Base-by-base conservation (phyloP, 2,797 vertebrate species). In the Staurois parvus region DNA sequence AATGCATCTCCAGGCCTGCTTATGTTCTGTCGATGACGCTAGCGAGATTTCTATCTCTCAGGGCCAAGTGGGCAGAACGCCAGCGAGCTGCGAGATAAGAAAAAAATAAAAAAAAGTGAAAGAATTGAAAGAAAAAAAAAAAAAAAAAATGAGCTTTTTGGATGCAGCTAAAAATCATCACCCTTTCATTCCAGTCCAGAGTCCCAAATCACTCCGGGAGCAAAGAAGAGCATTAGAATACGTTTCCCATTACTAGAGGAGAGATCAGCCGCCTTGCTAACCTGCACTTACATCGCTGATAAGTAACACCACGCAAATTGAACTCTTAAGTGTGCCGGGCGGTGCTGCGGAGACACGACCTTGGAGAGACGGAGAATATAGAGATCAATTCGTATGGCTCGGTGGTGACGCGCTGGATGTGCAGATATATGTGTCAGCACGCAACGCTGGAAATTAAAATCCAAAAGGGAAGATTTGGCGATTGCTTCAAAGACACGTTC, bases 301-400 rank as follows among this genome's bases (percentile, higher is more conserved):
- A 79, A 90, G 87, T 85, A 92, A 83, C 29, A 87, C 83, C 76
- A 82, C 80, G 89, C 88, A 92, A 91, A 92, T 91, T 90, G 90
- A 90, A 88, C 86, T 83, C 89, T 89, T 91, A 91, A 92, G 69
- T 93, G 67, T 88, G 85, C 7, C 52, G 52, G 52, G 52, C 52
- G 52, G 52, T 24, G 81, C 48, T 88, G 74, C 83, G 89, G 85
- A 90, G 90, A 91, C 72, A 85, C 86, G 91, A 91, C 91, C 91
- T 92, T 92, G 90, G 90, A 90, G 89, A 68, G 72, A 88, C 89
- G 13, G 34, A 88, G 91, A 90, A 84, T 78, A 85, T 79, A 87
- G 85, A 91, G 91, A 91, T 91, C 88, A 91, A 91, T 91, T 91
- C 90, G 90, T 88, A 89, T 90, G 70, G 56, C 70, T 28, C 52